Evolutionary conservation across 2,113 vertebrate genomes (phyloP).

Genomic region (Crotalus helleri): DNA sequence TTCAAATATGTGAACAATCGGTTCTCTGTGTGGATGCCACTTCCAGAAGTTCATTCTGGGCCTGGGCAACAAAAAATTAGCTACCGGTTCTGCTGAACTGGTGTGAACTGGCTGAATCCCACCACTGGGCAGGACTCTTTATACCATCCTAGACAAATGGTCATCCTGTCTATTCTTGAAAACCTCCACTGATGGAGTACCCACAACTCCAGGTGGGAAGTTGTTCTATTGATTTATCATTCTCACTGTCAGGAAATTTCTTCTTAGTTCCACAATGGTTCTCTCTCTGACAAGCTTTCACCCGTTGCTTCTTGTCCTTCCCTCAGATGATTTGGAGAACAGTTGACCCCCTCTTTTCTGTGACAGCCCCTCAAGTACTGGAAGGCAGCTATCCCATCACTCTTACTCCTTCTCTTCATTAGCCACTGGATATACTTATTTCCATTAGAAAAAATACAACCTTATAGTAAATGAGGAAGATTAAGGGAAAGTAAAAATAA

Average conservation of each 20-base stretch:
- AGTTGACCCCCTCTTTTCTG: background rate
- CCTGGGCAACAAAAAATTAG: no score
- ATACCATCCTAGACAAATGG: no score
- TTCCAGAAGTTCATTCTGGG: no score
- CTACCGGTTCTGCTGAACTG: no score
- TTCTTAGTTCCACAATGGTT: background rate
- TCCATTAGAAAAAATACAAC: background rate
- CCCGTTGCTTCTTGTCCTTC: background rate
- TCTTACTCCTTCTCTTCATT: background rate
- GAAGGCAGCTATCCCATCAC: background rate
- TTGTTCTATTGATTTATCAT: no score
- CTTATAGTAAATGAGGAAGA: background rate
- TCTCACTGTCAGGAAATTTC: background rate
- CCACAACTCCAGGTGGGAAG: no score
- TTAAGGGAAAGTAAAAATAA: background rate
- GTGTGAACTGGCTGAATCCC: no score
- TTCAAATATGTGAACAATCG: no score
- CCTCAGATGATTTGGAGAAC: background rate
- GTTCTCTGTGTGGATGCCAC: no score
- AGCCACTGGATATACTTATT: background rate
- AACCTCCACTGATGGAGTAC: no score
- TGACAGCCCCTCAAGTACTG: background rate
- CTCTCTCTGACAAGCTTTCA: background rate
- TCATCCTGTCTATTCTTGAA: no score
- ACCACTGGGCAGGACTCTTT: no score